phyloP scores from a whole-genome alignment of 1,140 invertebrate species.

The Drosophila grimshawi region DNA sequence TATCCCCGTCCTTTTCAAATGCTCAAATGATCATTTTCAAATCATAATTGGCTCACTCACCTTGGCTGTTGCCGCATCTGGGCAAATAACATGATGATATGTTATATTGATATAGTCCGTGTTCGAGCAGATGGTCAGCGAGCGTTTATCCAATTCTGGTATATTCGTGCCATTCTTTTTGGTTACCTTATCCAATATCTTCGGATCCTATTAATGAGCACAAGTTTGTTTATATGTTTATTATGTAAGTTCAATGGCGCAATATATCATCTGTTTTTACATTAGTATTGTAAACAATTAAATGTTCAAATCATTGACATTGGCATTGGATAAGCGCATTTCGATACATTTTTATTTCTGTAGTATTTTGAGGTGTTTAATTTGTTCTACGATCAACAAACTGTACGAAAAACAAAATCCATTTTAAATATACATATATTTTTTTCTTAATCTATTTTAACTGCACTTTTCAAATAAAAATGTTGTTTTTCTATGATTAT shows the following conservation, averaged over 20 bases:
- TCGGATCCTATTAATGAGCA: conserved; percentile 89
- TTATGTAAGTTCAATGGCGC: not conserved
- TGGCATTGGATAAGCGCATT: not conserved
- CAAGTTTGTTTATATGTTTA: not conserved
- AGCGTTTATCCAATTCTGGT: conserved; percentile 95
- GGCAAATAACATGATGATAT: conserved; percentile 98
- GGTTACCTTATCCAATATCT: conserved; percentile 91
- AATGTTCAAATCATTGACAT: not conserved
- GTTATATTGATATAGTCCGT: conserved; percentile 99
- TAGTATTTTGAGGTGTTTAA: not conserved
- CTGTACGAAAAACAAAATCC: too few relatives aligned
- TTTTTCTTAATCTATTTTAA: not conserved
- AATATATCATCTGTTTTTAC: not conserved
- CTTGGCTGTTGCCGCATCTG: conserved; percentile 95
- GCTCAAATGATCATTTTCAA: not conserved
- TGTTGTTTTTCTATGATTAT: not conserved
- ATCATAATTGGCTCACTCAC: conserved; percentile 85
- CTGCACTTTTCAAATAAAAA: not conserved
- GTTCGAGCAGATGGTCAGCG: conserved; percentile 99
- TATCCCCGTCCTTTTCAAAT: not conserved
- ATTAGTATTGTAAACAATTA: not conserved
- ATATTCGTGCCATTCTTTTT: conserved; percentile 89
- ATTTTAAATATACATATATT: not conserved
- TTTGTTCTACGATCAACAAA: too few relatives aligned
- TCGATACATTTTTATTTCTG: not conserved